These are phyloP conservation scores for Luehdorfia chinensis DNA, from an alignment of 1,140 invertebrate genomes.

Conservation along the genomic window DNA sequence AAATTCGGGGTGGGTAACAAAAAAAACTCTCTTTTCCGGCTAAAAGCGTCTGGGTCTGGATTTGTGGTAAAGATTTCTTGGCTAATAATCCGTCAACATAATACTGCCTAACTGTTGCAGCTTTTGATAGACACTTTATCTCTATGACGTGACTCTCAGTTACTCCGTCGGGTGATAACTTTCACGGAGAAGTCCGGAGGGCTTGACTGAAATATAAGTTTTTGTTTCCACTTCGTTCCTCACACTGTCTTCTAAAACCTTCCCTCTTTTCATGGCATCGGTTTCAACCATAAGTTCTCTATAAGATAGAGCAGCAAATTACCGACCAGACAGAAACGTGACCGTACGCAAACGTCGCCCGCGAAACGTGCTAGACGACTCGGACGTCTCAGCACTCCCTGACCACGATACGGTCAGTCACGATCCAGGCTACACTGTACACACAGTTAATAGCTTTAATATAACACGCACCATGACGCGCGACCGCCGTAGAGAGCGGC, in stretches of 20 bases:
- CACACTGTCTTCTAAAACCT: conserved; percentile 28
- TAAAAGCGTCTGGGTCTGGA: conserved; percentile 3
- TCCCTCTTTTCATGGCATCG: conserved; percentile 30
- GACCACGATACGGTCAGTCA: too few species aligned
- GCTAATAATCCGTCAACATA: conserved; percentile 15
- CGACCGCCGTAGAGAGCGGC: too few species aligned
- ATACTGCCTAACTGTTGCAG: conserved; percentile 12
- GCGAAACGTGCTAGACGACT: too few species aligned
- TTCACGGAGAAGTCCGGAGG: conserved; percentile 25
- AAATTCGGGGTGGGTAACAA: too few species aligned
- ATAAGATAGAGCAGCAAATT: too few species aligned
- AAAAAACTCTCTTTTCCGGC: neutral
- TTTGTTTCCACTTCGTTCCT: conserved; percentile 14
- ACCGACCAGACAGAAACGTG: too few species aligned
- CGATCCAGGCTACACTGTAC: too few species aligned
- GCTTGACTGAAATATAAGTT: conserved; percentile 24
- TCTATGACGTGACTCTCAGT: conserved; percentile 23
- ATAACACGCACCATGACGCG: too few species aligned
- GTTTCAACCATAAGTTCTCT: conserved; percentile 19
- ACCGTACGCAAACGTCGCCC: too few species aligned
- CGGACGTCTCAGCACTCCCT: too few species aligned
- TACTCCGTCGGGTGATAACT: conserved; percentile 30
- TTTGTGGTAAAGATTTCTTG: conserved; percentile 10
- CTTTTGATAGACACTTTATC: conserved; percentile 38
- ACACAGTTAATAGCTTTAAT: too few species aligned